Base-by-base conservation (phyloP, 2,113 vertebrate species). In the Rhynchopsitta pachyrhyncha region DNA sequence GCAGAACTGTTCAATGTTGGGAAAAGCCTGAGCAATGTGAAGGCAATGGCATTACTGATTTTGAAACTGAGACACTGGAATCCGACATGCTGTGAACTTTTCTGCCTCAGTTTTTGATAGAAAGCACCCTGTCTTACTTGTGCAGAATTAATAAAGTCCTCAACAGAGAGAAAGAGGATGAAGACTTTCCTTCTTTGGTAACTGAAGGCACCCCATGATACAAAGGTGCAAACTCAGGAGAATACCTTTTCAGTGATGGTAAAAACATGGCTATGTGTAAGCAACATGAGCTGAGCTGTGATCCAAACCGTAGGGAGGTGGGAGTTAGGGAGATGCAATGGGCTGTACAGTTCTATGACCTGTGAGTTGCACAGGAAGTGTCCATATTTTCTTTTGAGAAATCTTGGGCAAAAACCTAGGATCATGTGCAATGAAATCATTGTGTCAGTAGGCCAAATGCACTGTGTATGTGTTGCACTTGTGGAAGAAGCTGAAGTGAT, bases 391-490 rank as follows among this genome's bases (percentile, higher is more conserved):
- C 27, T 52, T 81, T 59, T 57, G 41, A 53, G 69, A 75, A 93
- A 47, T n/a, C 27, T 11, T 49, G 37, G 17, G 37, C 18, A 62
- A 75, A 81, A 75, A 8, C 29, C 60, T 27, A 10, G 9, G 12
- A 35, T 62, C 20, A 2, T 1, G 7, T 68, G 60, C n/a, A 31
- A 24, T 24, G 24, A 66, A 62, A 35, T 81, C 50, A 7, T 16
- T 27, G 35, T 29, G 18, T 35, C 28, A 50, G 39, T 7, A 20
- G n/a, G 47, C 7, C 14, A 53, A 28, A 62, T 13, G 23, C 18
- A 18, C 59, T 1, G 1, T 35, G 29, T 11, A 3, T 0, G 11
- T 29, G 3, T 35, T 44, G 53, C 2, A 6, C 49, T 75, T 37
- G 49, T 27, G 35, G 52, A 90, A 41, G 50, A 44, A 44, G 33